Conservation (phyloP, 2,113 vertebrate species). For the Microcebus murinus region DNA sequence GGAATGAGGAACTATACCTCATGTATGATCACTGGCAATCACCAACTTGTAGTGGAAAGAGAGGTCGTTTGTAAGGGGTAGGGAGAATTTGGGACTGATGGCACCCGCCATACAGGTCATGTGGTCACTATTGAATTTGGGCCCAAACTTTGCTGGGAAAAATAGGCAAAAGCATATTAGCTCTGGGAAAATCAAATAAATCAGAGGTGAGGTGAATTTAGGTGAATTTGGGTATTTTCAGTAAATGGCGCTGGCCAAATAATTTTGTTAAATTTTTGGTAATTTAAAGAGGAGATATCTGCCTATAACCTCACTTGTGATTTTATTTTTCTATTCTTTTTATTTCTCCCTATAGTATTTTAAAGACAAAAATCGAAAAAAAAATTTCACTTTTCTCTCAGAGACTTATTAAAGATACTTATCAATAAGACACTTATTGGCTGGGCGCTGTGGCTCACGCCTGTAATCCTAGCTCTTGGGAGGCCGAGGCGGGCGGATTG, state of each 20-base stretch:
- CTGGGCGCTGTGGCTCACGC: too few species aligned
- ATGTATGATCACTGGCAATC: neutral
- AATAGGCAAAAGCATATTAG: neutral
- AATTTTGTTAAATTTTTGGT: neutral
- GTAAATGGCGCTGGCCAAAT: neutral
- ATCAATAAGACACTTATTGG: constrained; percentile 22
- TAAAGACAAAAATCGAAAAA: neutral
- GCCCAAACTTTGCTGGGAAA: neutral
- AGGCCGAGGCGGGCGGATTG: too few species aligned
- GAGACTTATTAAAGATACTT: neutral
- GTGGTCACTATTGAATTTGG: neutral
- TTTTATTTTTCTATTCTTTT: neutral
- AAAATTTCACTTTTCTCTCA: neutral
- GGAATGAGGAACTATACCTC: neutral
- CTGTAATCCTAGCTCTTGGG: too few species aligned
- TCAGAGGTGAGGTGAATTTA: neutral
- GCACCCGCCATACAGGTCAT: neutral
- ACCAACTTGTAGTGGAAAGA: constrained; percentile 30
- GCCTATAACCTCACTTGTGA: neutral
- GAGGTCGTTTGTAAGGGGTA: neutral
- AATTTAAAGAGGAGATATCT: constrained; percentile 18
- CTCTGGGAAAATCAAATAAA: neutral
- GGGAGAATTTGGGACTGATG: constrained; percentile 17
- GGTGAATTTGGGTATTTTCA: neutral
- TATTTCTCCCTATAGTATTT: neutral